phyloP scores from a whole-genome alignment of 2,888 invertebrate genomes.

The Caenorhabditis uteleia region DNA sequence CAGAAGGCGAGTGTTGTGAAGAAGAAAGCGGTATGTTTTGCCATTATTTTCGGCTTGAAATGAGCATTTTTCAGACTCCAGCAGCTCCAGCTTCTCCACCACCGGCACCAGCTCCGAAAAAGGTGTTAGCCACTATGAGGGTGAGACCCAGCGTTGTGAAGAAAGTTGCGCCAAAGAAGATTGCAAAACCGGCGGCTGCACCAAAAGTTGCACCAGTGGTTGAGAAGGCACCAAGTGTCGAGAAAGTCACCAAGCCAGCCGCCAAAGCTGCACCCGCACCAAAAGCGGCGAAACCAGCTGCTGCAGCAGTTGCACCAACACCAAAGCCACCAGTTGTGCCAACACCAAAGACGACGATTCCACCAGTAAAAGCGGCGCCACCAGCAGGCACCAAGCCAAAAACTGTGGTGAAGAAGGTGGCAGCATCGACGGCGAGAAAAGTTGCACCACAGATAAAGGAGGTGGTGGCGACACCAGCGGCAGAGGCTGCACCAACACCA shows the following conservation, averaged over 20 bases:
- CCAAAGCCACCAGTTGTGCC: background rate
- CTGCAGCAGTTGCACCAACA: background rate
- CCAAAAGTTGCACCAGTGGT: background rate
- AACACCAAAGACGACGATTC: constrained; percentile 27
- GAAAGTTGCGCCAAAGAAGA: no score
- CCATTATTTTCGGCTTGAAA: no score
- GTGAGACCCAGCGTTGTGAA: no score
- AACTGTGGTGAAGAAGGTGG: no score
- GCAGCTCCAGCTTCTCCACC: background rate
- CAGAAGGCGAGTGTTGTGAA: no score
- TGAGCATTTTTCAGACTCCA: no score
- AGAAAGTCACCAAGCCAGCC: background rate
- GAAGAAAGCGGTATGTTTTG: background rate
- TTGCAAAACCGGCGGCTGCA: background rate
- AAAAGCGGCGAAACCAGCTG: background rate
- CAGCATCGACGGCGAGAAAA: background rate
- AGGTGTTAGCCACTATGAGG: no score
- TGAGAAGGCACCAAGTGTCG: background rate
- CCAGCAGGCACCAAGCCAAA: background rate
- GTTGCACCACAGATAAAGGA: background rate
- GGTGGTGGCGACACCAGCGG: background rate
- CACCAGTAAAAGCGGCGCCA: constrained; percentile 25
- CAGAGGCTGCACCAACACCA: background rate
- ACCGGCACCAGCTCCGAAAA: constrained; percentile 2
- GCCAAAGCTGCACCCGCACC: background rate